Conservation (phyloP, 2,888 invertebrate genomes). For the Rhodophaea formosa region DNA sequence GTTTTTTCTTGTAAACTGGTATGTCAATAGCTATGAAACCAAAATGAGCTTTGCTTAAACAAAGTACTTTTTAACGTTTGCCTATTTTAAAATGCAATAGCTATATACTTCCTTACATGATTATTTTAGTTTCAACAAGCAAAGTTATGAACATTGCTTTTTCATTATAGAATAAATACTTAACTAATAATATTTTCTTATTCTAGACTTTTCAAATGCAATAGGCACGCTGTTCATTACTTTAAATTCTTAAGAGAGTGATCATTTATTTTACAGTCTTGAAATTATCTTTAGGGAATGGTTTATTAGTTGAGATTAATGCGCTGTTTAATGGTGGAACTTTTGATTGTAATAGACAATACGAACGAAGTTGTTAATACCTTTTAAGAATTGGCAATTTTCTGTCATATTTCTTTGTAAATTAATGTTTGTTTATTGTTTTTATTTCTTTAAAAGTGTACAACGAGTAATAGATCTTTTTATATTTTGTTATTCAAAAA, state of each 20-base stretch:
- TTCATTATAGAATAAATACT: too few relatives aligned
- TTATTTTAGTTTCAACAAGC: too few relatives aligned
- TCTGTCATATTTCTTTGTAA: neutral
- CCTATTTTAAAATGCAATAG: too few relatives aligned
- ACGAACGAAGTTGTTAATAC: neutral
- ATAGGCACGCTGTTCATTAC: neutral
- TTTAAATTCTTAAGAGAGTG: neutral
- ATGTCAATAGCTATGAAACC: too few relatives aligned
- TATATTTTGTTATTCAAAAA: too few relatives aligned
- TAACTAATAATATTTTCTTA: neutral
- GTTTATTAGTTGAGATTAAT: constrained; percentile 1
- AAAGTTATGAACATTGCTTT: too few relatives aligned
- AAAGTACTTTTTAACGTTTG: too few relatives aligned
- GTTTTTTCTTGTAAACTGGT: too few relatives aligned
- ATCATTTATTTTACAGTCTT: constrained; percentile 5
- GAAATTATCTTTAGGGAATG: neutral
- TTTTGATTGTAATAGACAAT: constrained; percentile 1
- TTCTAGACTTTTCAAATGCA: neutral
- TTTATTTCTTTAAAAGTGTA: neutral
- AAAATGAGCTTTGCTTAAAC: too few relatives aligned
- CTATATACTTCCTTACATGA: too few relatives aligned
- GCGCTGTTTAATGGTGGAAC: neutral
- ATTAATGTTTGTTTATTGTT: neutral
- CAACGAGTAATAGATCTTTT: too few relatives aligned
- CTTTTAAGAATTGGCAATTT: neutral